Evolutionary conservation across 2,888 invertebrate genomes (phyloP).

Genomic region (Eupithecia subumbrata): DNA sequence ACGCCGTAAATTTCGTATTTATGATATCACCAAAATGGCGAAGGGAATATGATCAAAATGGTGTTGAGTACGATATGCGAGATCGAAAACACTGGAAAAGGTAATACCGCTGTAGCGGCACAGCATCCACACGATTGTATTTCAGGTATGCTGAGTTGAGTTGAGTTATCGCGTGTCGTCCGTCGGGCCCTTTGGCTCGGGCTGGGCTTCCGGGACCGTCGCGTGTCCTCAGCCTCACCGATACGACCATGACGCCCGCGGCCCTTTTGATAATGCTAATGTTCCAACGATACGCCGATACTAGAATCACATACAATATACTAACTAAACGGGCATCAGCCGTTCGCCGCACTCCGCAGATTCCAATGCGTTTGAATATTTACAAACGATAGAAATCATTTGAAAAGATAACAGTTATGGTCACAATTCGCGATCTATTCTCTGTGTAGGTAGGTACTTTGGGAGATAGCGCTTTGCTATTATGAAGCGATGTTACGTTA

Average conservation of each 20-base stretch:
- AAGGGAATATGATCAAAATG: constrained; percentile 45
- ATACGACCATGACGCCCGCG: constrained; percentile 78
- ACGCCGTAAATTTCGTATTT: constrained; percentile 38
- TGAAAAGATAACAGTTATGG: constrained; percentile 64
- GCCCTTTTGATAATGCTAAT: constrained; percentile 82
- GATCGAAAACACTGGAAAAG: constrained; percentile 54
- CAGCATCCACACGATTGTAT: constrained; percentile 74
- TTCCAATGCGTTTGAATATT: constrained; percentile 64
- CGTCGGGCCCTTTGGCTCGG: constrained; percentile 78
- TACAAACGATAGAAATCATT: constrained; percentile 61
- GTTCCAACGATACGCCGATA: constrained; percentile 74
- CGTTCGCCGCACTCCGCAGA: constrained; percentile 58
- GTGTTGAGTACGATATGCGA: constrained; percentile 50
- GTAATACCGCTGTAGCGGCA: constrained; percentile 63
- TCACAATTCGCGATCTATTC: constrained; percentile 55
- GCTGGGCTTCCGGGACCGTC: constrained; percentile 76
- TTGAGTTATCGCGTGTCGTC: constrained; percentile 77
- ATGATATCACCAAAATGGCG: constrained; percentile 39
- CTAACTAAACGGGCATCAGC: constrained; percentile 73
- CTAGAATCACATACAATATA: constrained; percentile 71
- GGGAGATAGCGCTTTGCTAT: constrained; percentile 40
- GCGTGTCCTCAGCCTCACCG: constrained; percentile 73
- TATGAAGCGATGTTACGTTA: constrained; percentile 32
- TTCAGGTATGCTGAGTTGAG: constrained; percentile 74
- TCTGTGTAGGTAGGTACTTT: constrained; percentile 34